Evolutionary conservation across 2,113 vertebrate genomes (phyloP), one percentile per base, ranked within the genome.

Genomic region (Castor canadensis): DNA sequence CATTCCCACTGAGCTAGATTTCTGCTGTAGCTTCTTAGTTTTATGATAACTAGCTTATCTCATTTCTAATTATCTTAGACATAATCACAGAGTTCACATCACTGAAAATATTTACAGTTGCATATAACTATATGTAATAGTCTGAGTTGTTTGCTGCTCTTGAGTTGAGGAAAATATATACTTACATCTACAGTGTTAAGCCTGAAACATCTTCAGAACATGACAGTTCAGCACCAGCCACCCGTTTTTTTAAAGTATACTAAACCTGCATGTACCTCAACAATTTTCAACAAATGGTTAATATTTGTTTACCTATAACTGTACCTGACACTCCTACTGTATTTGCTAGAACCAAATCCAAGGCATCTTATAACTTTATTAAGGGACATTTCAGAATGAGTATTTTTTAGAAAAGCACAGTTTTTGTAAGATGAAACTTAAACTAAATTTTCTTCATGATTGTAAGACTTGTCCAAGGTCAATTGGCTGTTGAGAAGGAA

Each of bases 381-480:
- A 62, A 73, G 32, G 67, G 52, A 73, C 66, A 77, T 47, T 86
- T 94, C 40, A 97, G 54, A 92, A 58, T 9, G 0, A 19, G 58
- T 52, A 79, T 62, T 62, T 90, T 30, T 12, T 26, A 9, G 12
- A 64, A 64, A 64, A 35, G 15, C 5, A 66, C 32, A 66, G 32
- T 66, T 69, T 95, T 91, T 88, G 30, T n/a, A 82, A 83, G 43
- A 13, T 90, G 54, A 92, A 79, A 87, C 47, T 13, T 91, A 89
- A 64, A 24, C 32, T 75, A 13, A 86, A 54, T 76, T 52, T 92
- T 95, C 62, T 67, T 40, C 45, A 30, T 86, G 54, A 71, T 69
- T 28, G 22, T 66, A 87, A 92, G 75, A 82, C 1, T 73, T 83
- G n/a, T 40, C 28, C 58, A 87, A 92, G 24, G 30, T 40, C 17